Conservation (phyloP, 2,797 vertebrate genomes). For the Lagocephalus sceleratus region DNA sequence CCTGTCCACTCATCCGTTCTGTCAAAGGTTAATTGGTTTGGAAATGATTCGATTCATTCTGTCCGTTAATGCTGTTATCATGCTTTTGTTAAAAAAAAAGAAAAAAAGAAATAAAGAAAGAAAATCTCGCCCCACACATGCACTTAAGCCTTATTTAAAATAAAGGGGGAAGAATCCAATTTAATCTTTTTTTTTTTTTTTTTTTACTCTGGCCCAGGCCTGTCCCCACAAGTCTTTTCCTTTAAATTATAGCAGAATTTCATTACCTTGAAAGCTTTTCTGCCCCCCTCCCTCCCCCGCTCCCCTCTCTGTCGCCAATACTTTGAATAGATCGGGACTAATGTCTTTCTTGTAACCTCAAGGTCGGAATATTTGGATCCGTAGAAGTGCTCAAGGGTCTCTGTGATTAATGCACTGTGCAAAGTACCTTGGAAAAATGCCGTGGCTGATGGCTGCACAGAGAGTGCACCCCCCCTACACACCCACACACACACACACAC, state of each 20-base stretch:
- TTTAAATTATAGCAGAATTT: constrained; percentile 86
- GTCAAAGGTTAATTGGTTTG: constrained; percentile 88
- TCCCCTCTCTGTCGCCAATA: constrained; percentile 67
- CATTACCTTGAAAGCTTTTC: constrained; percentile 87
- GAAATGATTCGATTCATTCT: constrained; percentile 86
- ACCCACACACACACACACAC: constrained; percentile 13
- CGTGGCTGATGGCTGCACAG: constrained; percentile 66
- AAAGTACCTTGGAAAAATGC: constrained; percentile 78
- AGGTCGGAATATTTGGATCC: constrained; percentile 82
- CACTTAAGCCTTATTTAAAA: constrained; percentile 84
- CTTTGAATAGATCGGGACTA: constrained; percentile 80
- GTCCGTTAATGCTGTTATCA: constrained; percentile 84
- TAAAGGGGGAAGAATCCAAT: constrained; percentile 80
- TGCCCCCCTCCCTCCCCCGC: constrained; percentile 44
- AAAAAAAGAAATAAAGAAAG: constrained; percentile 47
- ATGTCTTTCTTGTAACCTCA: constrained; percentile 85
- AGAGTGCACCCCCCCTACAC: constrained; percentile 50
- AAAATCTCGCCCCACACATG: constrained; percentile 71
- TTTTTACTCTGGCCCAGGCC: constrained; percentile 58
- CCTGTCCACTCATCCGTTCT: constrained; percentile 80
- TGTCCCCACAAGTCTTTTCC: constrained; percentile 80
- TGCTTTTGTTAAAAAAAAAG: constrained; percentile 70
- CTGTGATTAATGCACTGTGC: constrained; percentile 83
- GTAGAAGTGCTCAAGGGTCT: constrained; percentile 74
- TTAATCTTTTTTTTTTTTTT: constrained; percentile 73